phyloP scores from a whole-genome alignment of 2,113 vertebrate species.

The Oncorhynchus keta region DNA sequence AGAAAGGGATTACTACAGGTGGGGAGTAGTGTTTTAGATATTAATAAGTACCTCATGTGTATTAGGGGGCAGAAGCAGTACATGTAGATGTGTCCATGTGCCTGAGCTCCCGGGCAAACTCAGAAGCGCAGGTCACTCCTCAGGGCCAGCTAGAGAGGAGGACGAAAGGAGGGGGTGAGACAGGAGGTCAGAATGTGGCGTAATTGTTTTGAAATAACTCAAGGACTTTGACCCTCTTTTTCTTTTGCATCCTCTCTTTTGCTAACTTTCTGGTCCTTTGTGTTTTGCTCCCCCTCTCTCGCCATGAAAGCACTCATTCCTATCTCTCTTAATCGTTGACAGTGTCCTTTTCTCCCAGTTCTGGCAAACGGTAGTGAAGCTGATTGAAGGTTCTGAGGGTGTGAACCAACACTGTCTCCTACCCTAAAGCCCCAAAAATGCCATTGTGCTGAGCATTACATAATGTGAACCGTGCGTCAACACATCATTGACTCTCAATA shows the following conservation, averaged over 20 bases:
- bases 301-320: not conserved
- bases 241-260: no score
- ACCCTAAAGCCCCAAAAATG: not conserved
- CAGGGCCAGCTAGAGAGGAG: conserved; percentile 80
- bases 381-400: not conserved
- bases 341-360: not conserved
- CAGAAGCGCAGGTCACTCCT: conserved; percentile 85
- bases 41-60: conserved; percentile 79
- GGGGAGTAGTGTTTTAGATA: no score
- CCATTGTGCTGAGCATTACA: no score
- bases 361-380: not conserved
- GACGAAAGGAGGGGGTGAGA: not conserved
- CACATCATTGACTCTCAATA: not conserved
- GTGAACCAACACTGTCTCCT: not conserved
- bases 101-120: conserved; percentile 89
- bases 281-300: not conserved
- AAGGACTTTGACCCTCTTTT: no score
- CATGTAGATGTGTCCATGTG: conserved; percentile 95
- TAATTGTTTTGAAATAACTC: no score
- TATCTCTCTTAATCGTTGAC: conserved; percentile 66
- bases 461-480: no score
- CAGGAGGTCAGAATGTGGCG: not conserved
- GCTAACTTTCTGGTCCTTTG: not conserved
- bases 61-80: conserved; percentile 87
- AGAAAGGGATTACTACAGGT: no score